These are phyloP conservation scores for Thryonomys swinderianus DNA, from an alignment of 2,113 vertebrate species.

Conservation along the genomic window DNA sequence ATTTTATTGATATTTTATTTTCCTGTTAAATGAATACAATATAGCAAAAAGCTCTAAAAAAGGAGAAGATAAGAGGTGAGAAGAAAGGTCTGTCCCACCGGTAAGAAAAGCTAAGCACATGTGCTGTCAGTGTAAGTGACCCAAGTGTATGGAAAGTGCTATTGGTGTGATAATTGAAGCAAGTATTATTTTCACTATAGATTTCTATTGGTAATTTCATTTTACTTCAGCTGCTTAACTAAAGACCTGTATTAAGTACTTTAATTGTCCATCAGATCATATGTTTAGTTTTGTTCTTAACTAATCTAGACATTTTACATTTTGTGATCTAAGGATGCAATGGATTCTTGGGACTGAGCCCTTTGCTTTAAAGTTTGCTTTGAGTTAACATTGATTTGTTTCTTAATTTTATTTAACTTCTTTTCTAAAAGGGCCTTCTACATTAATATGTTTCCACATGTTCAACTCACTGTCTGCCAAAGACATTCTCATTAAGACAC, in stretches of 20 bases:
- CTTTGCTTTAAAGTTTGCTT: background rate
- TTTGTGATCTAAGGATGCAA: conserved; percentile 29
- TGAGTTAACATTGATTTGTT: background rate
- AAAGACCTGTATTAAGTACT: background rate
- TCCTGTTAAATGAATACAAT: background rate
- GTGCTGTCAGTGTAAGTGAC: background rate
- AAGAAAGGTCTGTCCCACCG: background rate
- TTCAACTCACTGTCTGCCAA: background rate
- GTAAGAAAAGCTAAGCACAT: background rate
- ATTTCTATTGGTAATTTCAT: background rate
- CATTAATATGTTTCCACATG: conserved; percentile 37
- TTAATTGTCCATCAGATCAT: background rate
- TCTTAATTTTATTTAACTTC: background rate
- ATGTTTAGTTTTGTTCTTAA: background rate
- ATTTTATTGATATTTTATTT: background rate
- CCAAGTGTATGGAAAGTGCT: background rate
- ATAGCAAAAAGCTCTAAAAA: background rate
- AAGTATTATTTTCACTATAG: background rate
- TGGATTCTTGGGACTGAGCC: background rate
- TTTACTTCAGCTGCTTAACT: background rate
- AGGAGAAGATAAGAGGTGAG: background rate
- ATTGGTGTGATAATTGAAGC: background rate
- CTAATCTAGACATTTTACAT: conserved; percentile 32
- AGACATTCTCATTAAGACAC: conserved; percentile 21
- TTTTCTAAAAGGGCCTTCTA: background rate